These are phyloP conservation scores for Dasyprocta punctata DNA, from an alignment of 2,113 vertebrate species.

Conservation along the genomic window DNA sequence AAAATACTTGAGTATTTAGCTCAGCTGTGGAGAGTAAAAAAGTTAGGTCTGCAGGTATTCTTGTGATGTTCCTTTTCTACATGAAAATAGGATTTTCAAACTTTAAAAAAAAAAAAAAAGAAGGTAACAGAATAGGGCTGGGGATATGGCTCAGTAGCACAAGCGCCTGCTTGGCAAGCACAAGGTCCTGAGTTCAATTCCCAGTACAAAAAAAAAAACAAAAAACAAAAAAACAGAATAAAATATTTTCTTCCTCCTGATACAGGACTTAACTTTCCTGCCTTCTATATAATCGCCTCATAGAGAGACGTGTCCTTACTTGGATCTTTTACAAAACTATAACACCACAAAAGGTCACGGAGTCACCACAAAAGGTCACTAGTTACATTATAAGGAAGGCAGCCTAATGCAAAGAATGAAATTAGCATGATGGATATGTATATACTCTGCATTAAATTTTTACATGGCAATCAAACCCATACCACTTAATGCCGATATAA, in stretches of 20 bases:
- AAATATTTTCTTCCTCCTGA: slow-evolving; percentile 21
- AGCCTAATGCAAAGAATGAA: not conserved
- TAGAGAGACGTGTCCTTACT: not conserved
- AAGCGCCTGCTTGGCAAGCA: no score
- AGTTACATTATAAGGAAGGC: not conserved
- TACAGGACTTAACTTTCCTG: not conserved
- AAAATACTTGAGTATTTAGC: slow-evolving; percentile 30
- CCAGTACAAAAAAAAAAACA: no score
- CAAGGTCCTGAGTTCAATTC: no score
- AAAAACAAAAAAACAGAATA: not conserved
- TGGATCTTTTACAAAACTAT: slow-evolving; percentile 20
- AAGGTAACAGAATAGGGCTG: not conserved
- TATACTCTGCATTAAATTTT: not conserved
- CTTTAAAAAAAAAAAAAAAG: not conserved
- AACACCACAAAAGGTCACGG: not conserved
- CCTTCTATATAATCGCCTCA: not conserved
- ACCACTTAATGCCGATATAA: not conserved
- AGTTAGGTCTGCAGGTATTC: not conserved
- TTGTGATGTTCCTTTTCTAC: slow-evolving; percentile 31
- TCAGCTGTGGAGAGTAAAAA: not conserved
- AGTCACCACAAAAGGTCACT: not conserved
- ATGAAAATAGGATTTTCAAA: slow-evolving; percentile 43
- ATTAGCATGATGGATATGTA: not conserved
- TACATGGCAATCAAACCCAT: not conserved
- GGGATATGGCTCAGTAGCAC: no score